These are phyloP conservation scores for Sciurus vulgaris DNA, from an alignment of 2,797 vertebrate genomes.

Conservation along the genomic window DNA sequence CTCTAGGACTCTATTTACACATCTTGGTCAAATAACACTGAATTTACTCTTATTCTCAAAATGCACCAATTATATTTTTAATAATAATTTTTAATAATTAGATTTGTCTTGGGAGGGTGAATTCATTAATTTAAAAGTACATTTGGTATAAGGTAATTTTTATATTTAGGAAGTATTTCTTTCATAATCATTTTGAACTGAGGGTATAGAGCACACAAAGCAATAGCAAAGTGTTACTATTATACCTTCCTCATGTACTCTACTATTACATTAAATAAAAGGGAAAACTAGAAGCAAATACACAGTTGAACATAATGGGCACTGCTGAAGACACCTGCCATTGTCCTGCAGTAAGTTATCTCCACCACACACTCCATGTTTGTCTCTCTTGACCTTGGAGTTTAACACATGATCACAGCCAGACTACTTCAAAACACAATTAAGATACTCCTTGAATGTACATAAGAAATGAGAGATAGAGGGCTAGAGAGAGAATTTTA, in stretches of 20 bases:
- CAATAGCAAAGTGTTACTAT: neutral
- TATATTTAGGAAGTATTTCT: neutral
- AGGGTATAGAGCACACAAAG: neutral
- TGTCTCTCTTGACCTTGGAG: slow-evolving; percentile 96
- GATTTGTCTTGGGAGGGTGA: neutral
- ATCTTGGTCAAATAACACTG: neutral
- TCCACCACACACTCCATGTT: slow-evolving; percentile 97
- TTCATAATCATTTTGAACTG: neutral
- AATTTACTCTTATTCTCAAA: neutral
- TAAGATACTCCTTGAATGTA: neutral
- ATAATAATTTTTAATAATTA: neutral
- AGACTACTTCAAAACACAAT: slow-evolving; percentile 92
- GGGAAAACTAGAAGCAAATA: neutral
- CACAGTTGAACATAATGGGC: slow-evolving; percentile 93
- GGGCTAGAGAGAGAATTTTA: neutral
- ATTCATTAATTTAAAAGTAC: slow-evolving; percentile 9
- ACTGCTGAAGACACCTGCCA: slow-evolving; percentile 95
- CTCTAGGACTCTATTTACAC: neutral
- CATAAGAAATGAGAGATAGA: neutral
- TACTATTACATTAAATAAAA: neutral
- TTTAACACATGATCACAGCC: slow-evolving; percentile 98
- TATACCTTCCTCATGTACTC: neutral
- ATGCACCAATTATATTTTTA: neutral
- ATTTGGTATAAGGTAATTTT: neutral
- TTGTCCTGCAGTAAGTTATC: slow-evolving; percentile 96